Evolutionary conservation across 2,797 vertebrate species (phyloP).

Genomic region (Rallus crepitans): DNA sequence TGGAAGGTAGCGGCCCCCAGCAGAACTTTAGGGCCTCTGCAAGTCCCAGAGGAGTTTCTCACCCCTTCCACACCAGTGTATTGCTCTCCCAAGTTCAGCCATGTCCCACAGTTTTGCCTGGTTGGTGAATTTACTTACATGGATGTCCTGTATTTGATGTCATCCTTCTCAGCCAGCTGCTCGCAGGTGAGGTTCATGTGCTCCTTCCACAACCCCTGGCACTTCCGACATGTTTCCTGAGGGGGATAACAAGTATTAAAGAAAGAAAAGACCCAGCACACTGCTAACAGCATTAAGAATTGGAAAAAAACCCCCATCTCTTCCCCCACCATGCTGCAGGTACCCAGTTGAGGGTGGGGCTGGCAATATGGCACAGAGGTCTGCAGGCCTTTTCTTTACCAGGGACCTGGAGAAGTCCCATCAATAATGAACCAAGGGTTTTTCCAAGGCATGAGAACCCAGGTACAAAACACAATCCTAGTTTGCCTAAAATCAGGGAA

Average conservation of each 20-base stretch:
- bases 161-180: slow-evolving; percentile 93
- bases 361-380: neutral
- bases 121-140: slow-evolving; percentile 84
- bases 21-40: neutral
- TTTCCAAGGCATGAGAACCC: neutral
- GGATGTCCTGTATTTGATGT: slow-evolving; percentile 94
- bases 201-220: slow-evolving; percentile 96
- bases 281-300: neutral
- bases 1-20: neutral
- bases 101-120: neutral
- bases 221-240: slow-evolving; percentile 96
- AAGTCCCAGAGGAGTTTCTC: neutral
- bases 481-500: neutral
- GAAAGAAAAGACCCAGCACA: neutral
- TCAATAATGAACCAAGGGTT: neutral
- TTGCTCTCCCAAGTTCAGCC: neutral
- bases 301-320: neutral
- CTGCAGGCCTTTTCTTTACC: neutral
- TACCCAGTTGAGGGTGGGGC: neutral
- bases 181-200: slow-evolving; percentile 94
- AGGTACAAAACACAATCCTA: neutral
- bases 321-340: neutral
- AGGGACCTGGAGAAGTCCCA: neutral
- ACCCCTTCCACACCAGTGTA: too few relatives aligned
- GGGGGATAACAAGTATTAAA: slow-evolving; percentile 8